These are phyloP conservation scores for Mesaphorura yosii DNA, from an alignment of 1,140 invertebrate species.

Conservation along the genomic window DNA sequence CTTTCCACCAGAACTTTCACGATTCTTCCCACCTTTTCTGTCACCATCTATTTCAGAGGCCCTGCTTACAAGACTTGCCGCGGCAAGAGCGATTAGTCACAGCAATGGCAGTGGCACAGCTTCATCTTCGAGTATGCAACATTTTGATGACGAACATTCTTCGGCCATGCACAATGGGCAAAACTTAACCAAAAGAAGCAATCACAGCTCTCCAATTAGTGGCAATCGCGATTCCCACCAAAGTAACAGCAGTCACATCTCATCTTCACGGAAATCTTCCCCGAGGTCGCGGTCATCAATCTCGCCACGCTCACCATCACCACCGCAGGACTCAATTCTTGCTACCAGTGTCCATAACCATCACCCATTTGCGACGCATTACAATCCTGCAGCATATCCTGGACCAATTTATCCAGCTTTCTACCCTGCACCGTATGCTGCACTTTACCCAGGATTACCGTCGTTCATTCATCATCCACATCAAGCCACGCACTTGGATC, in stretches of 20 bases:
- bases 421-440: conserved; percentile 24
- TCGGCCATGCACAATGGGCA: too few species aligned
- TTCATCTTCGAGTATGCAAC: not conserved
- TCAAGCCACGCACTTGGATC: conserved; percentile 3
- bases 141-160: conserved; percentile 8
- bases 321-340: too few species aligned
- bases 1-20: conserved; percentile 20
- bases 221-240: too few species aligned
- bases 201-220: too few species aligned
- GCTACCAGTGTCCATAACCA: too few species aligned
- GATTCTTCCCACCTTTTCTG: conserved; percentile 26
- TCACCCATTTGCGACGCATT: conserved; percentile 21
- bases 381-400: conserved; percentile 8
- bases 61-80: conserved; percentile 15
- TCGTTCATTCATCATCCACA: conserved; percentile 26
- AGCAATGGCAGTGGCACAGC: not conserved
- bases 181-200: too few species aligned
- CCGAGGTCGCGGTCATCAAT: too few species aligned
- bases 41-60: conserved; percentile 17
- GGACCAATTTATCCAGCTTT: conserved; percentile 24
- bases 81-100: conserved; percentile 3
- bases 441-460: conserved; percentile 7
- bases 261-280: too few species aligned
- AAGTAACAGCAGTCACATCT: too few species aligned
- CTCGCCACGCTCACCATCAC: too few species aligned